Evolutionary conservation across 2,888 invertebrate genomes (phyloP).

Genomic region (Drosophila nr. fundita): DNA sequence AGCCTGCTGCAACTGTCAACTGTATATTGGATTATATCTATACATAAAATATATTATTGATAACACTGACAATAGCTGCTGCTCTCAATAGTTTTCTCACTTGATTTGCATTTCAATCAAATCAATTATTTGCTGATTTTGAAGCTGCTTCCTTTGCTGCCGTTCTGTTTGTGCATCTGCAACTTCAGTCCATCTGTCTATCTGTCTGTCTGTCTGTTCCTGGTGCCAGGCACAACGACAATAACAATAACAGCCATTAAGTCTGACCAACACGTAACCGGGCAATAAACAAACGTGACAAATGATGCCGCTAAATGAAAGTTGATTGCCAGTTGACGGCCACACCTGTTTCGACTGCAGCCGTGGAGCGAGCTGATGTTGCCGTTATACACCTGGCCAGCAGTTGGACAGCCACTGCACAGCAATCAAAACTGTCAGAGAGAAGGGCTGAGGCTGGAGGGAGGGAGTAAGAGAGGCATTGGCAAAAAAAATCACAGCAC

Average conservation of each 20-base stretch:
- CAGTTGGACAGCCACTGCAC: constrained; percentile 25
- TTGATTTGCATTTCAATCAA: constrained; percentile 6
- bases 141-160: background rate
- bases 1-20: too few relatives aligned
- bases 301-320: constrained; percentile 85
- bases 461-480: background rate
- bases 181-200: background rate
- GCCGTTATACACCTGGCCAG: constrained; percentile 4
- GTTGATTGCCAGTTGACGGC: constrained; percentile 83
- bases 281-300: constrained; percentile 83
- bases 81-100: background rate
- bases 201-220: constrained; percentile 5
- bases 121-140: constrained; percentile 11
- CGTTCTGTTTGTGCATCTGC: background rate
- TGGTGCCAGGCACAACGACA: constrained; percentile 42
- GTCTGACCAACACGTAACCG: constrained; percentile 73
- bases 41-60: background rate
- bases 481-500: constrained; percentile 57
- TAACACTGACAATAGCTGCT: background rate
- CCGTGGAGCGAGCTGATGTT: constrained; percentile 10
- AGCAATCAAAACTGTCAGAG: constrained; percentile 71
- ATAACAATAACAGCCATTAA: constrained; percentile 77
- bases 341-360: constrained; percentile 65
- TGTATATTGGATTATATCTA: background rate
- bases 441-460: background rate